Percentiles rank a stretch among this genome's conserved stretches.
Evolutionary conservation across 2,888 invertebrate genomes (phyloP).

Genomic region (Limenitis camilla): DNA sequence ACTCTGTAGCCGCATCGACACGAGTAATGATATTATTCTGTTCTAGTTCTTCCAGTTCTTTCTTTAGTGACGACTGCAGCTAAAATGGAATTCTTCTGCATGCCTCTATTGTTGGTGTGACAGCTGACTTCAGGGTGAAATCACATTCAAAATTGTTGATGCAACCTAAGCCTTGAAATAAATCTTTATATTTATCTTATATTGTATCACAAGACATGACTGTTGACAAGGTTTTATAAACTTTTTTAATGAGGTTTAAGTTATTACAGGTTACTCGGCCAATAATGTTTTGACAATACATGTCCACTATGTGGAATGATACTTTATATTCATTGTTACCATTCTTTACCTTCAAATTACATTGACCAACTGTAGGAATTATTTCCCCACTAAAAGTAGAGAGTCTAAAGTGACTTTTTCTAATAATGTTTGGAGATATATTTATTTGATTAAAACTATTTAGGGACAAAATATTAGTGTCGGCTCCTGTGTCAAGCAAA

Average conservation of each 20-base stretch:
- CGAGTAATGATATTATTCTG: constrained; percentile 12
- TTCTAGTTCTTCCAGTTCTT: constrained; percentile 6
- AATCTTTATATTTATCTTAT: background rate
- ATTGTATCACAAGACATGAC: too few species aligned
- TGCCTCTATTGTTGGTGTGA: background rate
- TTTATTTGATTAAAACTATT: background rate
- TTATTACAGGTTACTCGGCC: background rate
- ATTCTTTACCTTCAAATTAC: too few species aligned
- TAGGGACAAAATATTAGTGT: background rate
- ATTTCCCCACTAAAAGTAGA: background rate
- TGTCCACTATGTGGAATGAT: background rate
- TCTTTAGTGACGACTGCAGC: background rate
- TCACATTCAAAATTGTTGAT: background rate
- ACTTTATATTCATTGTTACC: too few species aligned
- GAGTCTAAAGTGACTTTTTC: background rate
- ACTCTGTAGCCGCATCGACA: constrained; percentile 21
- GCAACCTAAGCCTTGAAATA: background rate
- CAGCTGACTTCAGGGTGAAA: background rate
- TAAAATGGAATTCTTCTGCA: background rate
- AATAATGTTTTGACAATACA: background rate
- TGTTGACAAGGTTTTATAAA: too few species aligned
- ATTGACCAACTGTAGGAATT: background rate
- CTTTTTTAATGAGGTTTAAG: background rate
- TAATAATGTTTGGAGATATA: background rate
- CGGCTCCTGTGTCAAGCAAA: background rate